These are phyloP conservation scores for Crypturellus undulatus DNA, from an alignment of 2,113 vertebrate genomes.

Conservation along the genomic window DNA sequence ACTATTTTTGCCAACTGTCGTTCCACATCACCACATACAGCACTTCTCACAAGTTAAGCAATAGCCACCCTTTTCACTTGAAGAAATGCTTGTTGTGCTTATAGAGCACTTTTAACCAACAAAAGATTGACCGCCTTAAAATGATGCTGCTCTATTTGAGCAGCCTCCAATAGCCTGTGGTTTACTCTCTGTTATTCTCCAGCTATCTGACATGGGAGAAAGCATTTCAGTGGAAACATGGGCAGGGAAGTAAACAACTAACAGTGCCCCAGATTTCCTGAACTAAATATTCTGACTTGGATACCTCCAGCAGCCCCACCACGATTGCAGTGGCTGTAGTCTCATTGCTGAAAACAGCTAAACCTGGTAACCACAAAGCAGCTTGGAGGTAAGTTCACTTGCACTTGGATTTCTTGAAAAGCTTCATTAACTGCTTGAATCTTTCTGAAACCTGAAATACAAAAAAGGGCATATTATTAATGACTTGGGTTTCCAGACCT, in stretches of 20 bases:
- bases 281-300: not conserved
- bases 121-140: not conserved
- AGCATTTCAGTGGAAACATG: not conserved
- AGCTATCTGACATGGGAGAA: not conserved
- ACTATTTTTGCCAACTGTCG: not conserved
- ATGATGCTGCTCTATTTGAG: not conserved
- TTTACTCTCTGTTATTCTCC: not conserved
- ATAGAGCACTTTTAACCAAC: not conserved
- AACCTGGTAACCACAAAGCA: not conserved
- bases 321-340: not conserved
- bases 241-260: not conserved
- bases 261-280: not conserved
- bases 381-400: conserved; percentile 71
- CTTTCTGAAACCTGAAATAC: conserved; percentile 89
- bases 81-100: not conserved
- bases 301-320: not conserved
- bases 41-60: not conserved
- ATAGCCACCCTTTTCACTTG: not conserved
- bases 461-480: not conserved
- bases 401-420: conserved; percentile 93
- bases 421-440: conserved; percentile 93
- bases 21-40: fast-evolving
- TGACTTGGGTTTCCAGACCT: not conserved
- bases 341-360: not conserved
- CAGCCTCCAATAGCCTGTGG: not conserved